Conservation (phyloP, 2,888 invertebrate genomes). For the Incurvaria masculella region DNA sequence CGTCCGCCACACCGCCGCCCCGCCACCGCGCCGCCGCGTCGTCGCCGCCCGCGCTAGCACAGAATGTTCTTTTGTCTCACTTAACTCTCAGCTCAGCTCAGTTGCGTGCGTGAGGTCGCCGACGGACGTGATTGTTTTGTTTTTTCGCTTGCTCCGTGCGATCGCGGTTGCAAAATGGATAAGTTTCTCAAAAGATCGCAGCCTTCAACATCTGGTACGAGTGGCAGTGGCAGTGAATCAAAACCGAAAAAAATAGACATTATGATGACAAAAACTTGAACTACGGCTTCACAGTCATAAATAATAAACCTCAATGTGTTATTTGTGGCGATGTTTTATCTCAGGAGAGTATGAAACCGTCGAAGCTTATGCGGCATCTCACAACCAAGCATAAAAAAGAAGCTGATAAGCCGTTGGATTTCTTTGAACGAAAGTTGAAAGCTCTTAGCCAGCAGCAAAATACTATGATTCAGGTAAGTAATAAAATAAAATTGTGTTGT, state of each 20-base stretch:
- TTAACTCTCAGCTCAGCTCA: too few relatives aligned
- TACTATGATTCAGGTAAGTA: not conserved
- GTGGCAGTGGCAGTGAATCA: not conserved
- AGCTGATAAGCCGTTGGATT: constrained; percentile 11
- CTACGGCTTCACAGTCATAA: constrained; percentile 11
- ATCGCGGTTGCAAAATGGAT: constrained; percentile 9
- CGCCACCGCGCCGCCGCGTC: not conserved
- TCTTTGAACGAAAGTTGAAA: constrained; percentile 13
- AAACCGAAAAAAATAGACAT: constrained; percentile 8
- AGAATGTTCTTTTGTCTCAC: constrained; percentile 4
- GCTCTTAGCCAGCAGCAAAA: constrained; percentile 8
- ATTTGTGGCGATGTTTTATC: constrained; percentile 14
- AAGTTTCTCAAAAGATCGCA: constrained; percentile 13
- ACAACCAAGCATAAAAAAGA: constrained; percentile 14
- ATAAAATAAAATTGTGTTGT: not conserved
- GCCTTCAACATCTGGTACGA: constrained; percentile 11
- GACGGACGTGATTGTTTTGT: not conserved
- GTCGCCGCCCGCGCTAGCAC: not conserved
- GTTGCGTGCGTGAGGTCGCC: not conserved
- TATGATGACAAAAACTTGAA: constrained; percentile 12
- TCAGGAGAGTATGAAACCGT: constrained; percentile 15
- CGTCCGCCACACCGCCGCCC: too few relatives aligned
- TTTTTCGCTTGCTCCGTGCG: constrained; percentile 1
- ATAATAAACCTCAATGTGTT: constrained; percentile 14
- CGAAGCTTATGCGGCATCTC: constrained; percentile 14